Evolutionary conservation across 2,888 invertebrate species (phyloP).

Genomic region (Gymnoscelis rufifasciata): DNA sequence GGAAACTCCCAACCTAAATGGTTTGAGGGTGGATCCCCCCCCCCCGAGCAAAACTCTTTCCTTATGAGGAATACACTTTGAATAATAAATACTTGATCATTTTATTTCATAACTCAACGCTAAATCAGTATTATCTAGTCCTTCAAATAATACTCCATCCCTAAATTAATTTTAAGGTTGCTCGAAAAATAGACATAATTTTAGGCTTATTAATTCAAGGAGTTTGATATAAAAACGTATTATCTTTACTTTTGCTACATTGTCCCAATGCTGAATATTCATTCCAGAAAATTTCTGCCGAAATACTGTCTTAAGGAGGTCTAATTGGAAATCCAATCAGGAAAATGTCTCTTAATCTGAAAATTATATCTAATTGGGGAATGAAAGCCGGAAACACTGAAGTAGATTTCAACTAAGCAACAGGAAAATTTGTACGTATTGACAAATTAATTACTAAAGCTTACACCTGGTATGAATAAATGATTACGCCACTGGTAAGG

Average conservation of each 20-base stretch:
- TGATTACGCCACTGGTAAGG: no score
- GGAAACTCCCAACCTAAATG: no score
- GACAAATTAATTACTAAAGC: no score
- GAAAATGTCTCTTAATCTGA: background rate
- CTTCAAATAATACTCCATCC: background rate
- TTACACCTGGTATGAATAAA: no score
- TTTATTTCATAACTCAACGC: no score
- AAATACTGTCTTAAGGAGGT: background rate
- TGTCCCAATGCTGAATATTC: background rate
- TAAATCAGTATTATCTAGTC: background rate
- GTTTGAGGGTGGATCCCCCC: no score
- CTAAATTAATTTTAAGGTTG: background rate
- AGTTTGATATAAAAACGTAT: background rate
- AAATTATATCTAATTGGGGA: background rate
- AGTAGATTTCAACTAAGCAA: no score
- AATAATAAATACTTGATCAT: no score
- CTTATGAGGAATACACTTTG: no score
- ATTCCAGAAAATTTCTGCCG: background rate
- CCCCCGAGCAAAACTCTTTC: no score
- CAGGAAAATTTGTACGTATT: no score
- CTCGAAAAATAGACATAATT: background rate
- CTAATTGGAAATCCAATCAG: constrained; percentile 2
- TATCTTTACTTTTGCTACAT: background rate
- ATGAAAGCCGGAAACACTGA: background rate
- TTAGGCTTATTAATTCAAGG: background rate